Evolutionary conservation across 2,888 invertebrate species (phyloP), one percentile per base, ranked within the genome.

Genomic region (Idaea dimidiata): DNA sequence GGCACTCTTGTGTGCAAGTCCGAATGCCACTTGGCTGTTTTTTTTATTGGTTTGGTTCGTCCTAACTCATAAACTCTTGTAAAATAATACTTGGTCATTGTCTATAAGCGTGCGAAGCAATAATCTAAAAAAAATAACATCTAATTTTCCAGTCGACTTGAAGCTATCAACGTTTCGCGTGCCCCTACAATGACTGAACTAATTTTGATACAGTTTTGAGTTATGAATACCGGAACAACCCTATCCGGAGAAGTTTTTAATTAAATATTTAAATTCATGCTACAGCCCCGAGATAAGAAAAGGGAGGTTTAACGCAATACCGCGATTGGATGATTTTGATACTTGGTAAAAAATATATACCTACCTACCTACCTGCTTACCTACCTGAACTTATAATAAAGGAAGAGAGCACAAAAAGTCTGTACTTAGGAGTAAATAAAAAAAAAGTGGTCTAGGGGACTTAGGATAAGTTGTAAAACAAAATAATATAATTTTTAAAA

Each of bases 261-360:
- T 87, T 87, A 87, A 87, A 87, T 86, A 87, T 87, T 87, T 81
- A 84, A 86, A 87, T 87, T 87, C 88, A 86, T 86, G 80, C 78
- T 83, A 86, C 87, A 84, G 72, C 80, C 78, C 18, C 78, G 74
- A 74, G 87, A 86, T 87, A 87, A 83, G 81, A 67, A 78, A 67
- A 74, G 74, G 68, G 53, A 64, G 66, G 68, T 68, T 70, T 71
- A 70, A 65, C 62, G 64, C 65, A 67, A 69, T 62, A 67, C 54
- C 8, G 16, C n/a, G 67, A 33, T 0, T 6, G 3, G 62, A 16
- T 1, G 0, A 16, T 53, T 14, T 75, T 77, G 76, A 78, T 76
- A 74, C 73, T 72, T 64, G 53, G 14, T 10, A 33, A 33, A 33
- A 33, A 33, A 7, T 33, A 10, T 33, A 10, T 1, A 10, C 7